Base-by-base conservation (phyloP, 1,140 invertebrate species). In the Chironomus tepperi region DNA sequence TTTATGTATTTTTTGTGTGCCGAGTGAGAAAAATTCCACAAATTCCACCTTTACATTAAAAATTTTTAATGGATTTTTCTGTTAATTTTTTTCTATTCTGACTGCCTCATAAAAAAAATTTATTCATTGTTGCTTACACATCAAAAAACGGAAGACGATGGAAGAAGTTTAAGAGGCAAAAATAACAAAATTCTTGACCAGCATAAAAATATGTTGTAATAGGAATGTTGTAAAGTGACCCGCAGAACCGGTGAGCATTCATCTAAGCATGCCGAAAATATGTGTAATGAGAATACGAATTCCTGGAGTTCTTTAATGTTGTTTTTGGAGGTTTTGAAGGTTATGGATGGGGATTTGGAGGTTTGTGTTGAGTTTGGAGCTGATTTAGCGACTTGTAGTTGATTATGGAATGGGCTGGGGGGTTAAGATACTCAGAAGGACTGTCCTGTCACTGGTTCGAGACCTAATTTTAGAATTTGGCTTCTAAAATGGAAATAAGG, bases 21-120 rank as follows among this genome's bases (percentile, higher is more conserved):
- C 18, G 65, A 70, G 65, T 34, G 24, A 34, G 24, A 34, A 34
- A 70, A 70, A 70, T 70, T 70, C 19, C 19, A 8, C 16, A 70
- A 10, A 70, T 70, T 70, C 65, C 19, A 19, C 10, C 65, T 70
- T 18, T 19, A 18, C 65, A 70, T 70, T 70, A 70, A 70, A 57
- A 19, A n/a, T n/a, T n/a, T 70, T 70, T 70, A 70, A 70, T 70
- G 6, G 65, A 70, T 70, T 57, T 57, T 57, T 70, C 65, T 67
- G 16, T 67, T 67, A 67, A 67, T 67, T 67, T 67, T 67, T 67
- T 67, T 67, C 9, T 16, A 70, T 70, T 57, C 47, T 57, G n/a
- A n/a, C n/a, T 57, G 12, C 8, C 47, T 12, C 47, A n/a, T 57
- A 34, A 34, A 34, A 34, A 34, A n/a, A n/a, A n/a, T n/a, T n/a